Evolutionary conservation across 2,797 vertebrate genomes (phyloP).

Genomic region (Octomys mimax): DNA sequence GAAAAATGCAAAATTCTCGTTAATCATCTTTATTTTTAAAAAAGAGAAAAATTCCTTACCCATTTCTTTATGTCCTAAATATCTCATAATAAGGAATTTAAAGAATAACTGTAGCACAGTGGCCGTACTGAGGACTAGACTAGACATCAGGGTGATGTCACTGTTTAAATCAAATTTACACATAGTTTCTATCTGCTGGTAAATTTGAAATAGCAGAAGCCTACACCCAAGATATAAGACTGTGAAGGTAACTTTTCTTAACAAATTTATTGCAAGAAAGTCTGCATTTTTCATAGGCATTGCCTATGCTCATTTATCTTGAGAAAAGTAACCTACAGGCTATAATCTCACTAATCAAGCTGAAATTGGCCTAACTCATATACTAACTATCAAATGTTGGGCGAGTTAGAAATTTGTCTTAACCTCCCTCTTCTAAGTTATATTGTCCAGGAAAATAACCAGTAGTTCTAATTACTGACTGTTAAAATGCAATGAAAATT

Average conservation of each 20-base stretch:
- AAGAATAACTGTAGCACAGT: not conserved
- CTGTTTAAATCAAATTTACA: not conserved
- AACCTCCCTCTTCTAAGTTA: not conserved
- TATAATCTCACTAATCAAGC: not conserved
- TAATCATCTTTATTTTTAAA: not conserved
- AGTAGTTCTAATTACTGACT: not conserved
- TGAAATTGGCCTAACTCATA: not conserved
- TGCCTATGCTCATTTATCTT: not conserved
- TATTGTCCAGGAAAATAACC: not conserved
- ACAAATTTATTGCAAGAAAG: not conserved
- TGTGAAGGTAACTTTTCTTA: not conserved
- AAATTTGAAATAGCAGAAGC: not conserved
- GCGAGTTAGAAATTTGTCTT: not conserved
- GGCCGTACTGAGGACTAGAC: not conserved
- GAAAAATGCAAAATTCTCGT: conserved; percentile 10
- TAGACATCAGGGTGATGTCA: not conserved
- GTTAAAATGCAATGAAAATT: conserved; percentile 8
- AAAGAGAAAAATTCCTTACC: not conserved
- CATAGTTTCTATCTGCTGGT: not conserved
- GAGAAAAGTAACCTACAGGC: not conserved
- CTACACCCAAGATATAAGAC: not conserved
- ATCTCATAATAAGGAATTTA: not conserved
- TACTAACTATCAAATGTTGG: not conserved
- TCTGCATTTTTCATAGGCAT: not conserved
- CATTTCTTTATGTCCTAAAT: not conserved